Evolutionary conservation across 2,113 vertebrate genomes (phyloP), one percentile per base, ranked within the genome.

Genomic region (Hassar affinis): DNA sequence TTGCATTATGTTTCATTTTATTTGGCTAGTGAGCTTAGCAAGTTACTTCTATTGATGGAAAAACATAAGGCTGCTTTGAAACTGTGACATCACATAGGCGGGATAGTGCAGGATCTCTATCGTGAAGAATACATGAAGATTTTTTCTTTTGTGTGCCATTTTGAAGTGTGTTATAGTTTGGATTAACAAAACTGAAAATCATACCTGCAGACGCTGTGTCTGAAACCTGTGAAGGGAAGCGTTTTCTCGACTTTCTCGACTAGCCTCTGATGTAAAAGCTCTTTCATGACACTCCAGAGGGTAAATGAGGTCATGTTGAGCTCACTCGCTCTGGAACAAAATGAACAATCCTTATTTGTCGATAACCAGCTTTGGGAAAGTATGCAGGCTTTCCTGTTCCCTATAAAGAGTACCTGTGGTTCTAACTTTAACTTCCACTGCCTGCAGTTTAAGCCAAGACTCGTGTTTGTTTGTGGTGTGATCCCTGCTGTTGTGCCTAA

Each of bases 261-360:
- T 45, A 71, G 15, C 35, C 45, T 61, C n/a, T 45, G 33, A 27
- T 77, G 22, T 76, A 25, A 83, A 68, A 83, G 25, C 8, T 35
- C 74, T 56, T 68, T 83, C 51, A 56, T 38, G 45, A 49, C 25
- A 4, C 71, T 17, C 82, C 82, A 68, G 47, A 66, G 59, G 76
- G 15, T 45, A 45, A 66, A 62, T 42, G 22, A 77, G 72, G 81
- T 56, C 72, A 66, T 38, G 59, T 54, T 77, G 47, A 62, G 20
- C 71, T 76, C 27, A 6, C 30, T 52, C 14, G 38, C 72, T 54
- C 72, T 54, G 45, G 45, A 83, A 52, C 27, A 42, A 66, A 57
- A 83, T 52, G 5, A 61, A 14, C 25, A 38, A 6, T 42, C 30
- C 5, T 27, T 35, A n/a, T 59, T 77, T 77, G n/a, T 25, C 3